These are phyloP conservation scores for Enteromius argenteus DNA, from an alignment of 2,797 vertebrate genomes.

Conservation along the genomic window DNA sequence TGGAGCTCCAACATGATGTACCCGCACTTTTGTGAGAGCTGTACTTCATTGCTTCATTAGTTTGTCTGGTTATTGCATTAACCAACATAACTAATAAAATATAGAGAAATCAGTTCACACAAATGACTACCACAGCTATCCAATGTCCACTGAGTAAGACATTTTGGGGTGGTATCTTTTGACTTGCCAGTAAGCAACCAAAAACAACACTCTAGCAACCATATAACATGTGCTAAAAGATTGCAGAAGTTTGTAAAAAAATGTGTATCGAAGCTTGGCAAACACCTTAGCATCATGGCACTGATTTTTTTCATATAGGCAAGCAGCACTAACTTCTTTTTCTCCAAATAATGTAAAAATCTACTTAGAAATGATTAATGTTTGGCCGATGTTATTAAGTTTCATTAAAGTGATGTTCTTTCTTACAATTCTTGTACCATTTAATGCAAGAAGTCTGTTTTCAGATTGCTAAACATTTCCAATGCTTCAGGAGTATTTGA, in stretches of 20 bases:
- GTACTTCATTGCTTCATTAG: not conserved
- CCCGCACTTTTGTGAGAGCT: not conserved
- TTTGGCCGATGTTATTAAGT: not conserved
- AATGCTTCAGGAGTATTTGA: conserved; percentile 63
- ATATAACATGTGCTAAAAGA: not conserved
- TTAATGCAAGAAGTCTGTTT: not conserved
- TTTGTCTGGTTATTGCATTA: too few species aligned
- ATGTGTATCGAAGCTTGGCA: not conserved
- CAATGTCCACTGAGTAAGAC: not conserved
- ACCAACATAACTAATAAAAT: not conserved
- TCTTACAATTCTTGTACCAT: not conserved
- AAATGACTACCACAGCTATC: not conserved
- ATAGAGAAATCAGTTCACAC: not conserved
- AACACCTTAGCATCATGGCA: not conserved
- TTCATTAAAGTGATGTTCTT: not conserved
- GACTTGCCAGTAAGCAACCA: not conserved
- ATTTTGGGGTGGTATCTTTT: not conserved
- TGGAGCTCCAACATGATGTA: not conserved
- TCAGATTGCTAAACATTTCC: conserved; percentile 56
- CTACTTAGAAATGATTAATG: not conserved
- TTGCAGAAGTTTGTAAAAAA: not conserved
- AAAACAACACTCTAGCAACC: not conserved
- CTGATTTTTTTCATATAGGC: not conserved
- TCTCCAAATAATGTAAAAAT: not conserved
- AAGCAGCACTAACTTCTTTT: not conserved